A percentile compares a stretch with the other conserved stretches of the same genome.
Evolutionary conservation across 2,888 invertebrate species (phyloP).

Genomic region (Diploptera punctata): DNA sequence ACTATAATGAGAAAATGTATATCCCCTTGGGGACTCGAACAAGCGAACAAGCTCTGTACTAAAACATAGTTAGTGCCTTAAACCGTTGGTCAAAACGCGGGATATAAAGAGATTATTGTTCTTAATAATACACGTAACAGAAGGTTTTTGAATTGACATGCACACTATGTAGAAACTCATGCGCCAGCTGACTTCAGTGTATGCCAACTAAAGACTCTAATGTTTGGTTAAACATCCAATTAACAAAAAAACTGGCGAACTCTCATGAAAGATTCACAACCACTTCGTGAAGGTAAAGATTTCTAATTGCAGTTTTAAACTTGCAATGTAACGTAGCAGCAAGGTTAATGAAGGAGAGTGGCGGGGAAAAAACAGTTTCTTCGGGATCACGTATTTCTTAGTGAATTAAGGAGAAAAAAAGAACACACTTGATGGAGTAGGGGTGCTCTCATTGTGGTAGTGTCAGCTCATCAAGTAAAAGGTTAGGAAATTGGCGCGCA

Average conservation of each 20-base stretch:
- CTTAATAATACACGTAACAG: too few relatives aligned
- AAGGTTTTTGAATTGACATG: too few relatives aligned
- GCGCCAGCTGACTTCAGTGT: too few relatives aligned
- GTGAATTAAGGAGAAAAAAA: neutral
- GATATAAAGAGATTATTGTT: too few relatives aligned
- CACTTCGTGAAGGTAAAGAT: neutral
- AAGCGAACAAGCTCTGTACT: too few relatives aligned
- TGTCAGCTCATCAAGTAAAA: neutral
- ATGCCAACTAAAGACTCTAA: too few relatives aligned
- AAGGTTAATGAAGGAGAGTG: slow-evolving; percentile 13
- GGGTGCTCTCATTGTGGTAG: slow-evolving; percentile 5
- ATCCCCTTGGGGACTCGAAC: too few relatives aligned
- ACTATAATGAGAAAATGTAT: too few relatives aligned
- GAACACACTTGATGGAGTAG: neutral
- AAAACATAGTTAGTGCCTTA: too few relatives aligned
- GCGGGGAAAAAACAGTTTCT: neutral
- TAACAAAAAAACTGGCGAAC: neutral
- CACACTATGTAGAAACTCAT: too few relatives aligned
- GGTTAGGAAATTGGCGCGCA: neutral
- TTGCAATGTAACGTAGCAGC: neutral
- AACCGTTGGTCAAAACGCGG: too few relatives aligned
- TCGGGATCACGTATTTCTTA: neutral
- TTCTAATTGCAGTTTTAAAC: neutral
- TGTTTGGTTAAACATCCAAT: neutral
- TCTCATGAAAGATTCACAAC: slow-evolving; percentile 7